Percentiles rank a stretch among this genome's conserved stretches.
Conservation (phyloP, 2,113 vertebrate species). For the Ranitomeya imitator region DNA sequence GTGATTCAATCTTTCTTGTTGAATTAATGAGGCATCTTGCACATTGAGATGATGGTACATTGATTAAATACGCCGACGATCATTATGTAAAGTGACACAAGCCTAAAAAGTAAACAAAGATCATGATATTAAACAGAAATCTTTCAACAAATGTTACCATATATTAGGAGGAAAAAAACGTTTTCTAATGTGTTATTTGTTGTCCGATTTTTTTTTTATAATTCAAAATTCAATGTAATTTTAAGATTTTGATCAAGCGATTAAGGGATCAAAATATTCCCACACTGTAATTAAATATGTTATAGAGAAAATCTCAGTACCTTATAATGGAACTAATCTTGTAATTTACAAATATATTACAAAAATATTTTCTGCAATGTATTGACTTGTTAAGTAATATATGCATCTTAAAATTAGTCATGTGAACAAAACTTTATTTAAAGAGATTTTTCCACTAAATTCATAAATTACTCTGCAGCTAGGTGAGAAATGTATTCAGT, state of each 20-base stretch:
- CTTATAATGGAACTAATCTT: neutral
- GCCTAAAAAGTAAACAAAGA: conserved; percentile 1
- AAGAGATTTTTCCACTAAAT: neutral
- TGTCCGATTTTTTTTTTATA: conserved; percentile 10
- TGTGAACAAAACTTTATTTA: neutral
- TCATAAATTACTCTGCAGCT: too few species aligned
- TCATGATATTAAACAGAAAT: neutral
- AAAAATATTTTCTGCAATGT: neutral
- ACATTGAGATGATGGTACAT: neutral
- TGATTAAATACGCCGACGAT: conserved; percentile 14
- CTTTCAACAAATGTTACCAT: neutral
- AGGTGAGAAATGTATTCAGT: too few species aligned
- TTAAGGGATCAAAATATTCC: conserved; percentile 1
- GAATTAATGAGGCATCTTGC: neutral
- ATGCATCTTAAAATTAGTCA: neutral
- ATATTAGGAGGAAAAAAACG: neutral
- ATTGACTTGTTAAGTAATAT: neutral
- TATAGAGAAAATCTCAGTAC: neutral
- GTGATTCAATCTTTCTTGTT: neutral
- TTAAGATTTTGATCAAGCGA: conserved; percentile 3
- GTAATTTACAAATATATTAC: neutral
- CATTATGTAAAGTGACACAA: conserved; percentile 10
- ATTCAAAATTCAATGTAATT: conserved; percentile 5
- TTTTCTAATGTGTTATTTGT: conserved; percentile 4
- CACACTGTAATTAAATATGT: neutral